Evolutionary conservation across 2,113 vertebrate species (phyloP), one percentile per base, ranked within the genome.

Genomic region (Bostrychus sinensis): DNA sequence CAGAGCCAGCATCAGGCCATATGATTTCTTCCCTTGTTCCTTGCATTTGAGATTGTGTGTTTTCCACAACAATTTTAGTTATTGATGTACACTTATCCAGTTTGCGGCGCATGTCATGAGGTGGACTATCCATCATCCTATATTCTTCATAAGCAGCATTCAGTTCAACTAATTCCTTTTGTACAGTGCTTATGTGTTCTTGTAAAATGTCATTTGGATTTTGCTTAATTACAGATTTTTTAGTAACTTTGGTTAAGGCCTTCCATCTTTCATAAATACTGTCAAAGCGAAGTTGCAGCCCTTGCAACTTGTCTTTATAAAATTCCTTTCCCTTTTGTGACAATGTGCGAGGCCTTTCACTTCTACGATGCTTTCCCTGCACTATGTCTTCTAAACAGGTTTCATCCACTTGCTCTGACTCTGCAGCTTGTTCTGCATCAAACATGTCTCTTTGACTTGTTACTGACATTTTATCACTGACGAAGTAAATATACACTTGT

Each of bases 71-170:
- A 34, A 20, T 28, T 1, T 17, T 25, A 5, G 32, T 66, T 39
- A 48, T n/a, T 38, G 54, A 57, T 38, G 13, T 37, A 14, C 51
- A 66, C 1, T 56, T 56, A 26, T 65, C 62, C 14, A 45, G 4
- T 19, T 46, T 63, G 12, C 3, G 17, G 10, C 26, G 46, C 61
- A 75, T 60, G 3, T 56, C 45, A 36, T 43, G 56, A 36, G 39
- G 2, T 46, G 56, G 61, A 1, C 55, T 43, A 9, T 72, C 38
- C 22, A 41, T 59, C 3, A 8, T 32, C 14, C 48, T 0, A 7
- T 62, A 51, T 19, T 66, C 50, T 13, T 71, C 51, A 57, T 62
- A 71, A 56, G 57, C 62, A 28, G 1, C 7, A 48, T 70, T 71
- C 13, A 66, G 50, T 1, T 66, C 28, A 16, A 9, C 20, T n/a